Conservation (phyloP, 2,888 invertebrate species). For the Hirtodrosophila confusa region DNA sequence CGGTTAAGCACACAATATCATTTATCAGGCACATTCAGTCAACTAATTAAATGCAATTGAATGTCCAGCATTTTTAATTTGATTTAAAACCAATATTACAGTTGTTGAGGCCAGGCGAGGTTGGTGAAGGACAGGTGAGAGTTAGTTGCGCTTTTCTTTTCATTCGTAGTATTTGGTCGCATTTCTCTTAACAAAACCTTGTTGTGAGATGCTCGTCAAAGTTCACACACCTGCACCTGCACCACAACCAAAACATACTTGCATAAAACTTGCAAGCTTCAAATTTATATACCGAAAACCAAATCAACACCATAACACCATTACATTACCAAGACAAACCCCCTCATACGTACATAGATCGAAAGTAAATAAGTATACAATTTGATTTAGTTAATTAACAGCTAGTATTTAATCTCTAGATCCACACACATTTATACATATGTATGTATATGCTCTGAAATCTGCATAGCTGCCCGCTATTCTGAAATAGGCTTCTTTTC, state of each 20-base stretch:
- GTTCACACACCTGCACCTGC: conserved; percentile 3
- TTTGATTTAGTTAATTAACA: no score
- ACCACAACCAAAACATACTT: conserved; percentile 1
- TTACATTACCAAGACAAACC: not conserved
- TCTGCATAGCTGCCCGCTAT: no score
- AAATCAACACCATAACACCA: not conserved
- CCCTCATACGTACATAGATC: not conserved
- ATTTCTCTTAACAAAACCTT: conserved; percentile 28
- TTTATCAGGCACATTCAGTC: conserved; percentile 3
- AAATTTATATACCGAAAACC: not conserved
- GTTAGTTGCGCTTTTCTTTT: conserved; percentile 44
- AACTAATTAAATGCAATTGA: conserved; percentile 19
- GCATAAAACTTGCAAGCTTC: conserved; percentile 24
- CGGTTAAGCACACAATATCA: not conserved
- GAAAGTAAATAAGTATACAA: not conserved
- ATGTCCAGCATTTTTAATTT: conserved; percentile 45
- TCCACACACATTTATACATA: not conserved
- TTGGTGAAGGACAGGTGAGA: conserved; percentile 89
- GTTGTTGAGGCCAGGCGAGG: conserved; percentile 91
- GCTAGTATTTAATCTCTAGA: no score
- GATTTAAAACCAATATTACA: conserved; percentile 74
- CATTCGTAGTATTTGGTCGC: conserved; percentile 44
- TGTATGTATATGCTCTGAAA: not conserved
- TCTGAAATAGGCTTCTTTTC: no score
- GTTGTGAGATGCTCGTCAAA: conserved; percentile 18